Percentiles rank a stretch among this genome's conserved stretches.
phyloP scores from a whole-genome alignment of 1,140 invertebrate species.

The Spodoptera frugiperda region DNA sequence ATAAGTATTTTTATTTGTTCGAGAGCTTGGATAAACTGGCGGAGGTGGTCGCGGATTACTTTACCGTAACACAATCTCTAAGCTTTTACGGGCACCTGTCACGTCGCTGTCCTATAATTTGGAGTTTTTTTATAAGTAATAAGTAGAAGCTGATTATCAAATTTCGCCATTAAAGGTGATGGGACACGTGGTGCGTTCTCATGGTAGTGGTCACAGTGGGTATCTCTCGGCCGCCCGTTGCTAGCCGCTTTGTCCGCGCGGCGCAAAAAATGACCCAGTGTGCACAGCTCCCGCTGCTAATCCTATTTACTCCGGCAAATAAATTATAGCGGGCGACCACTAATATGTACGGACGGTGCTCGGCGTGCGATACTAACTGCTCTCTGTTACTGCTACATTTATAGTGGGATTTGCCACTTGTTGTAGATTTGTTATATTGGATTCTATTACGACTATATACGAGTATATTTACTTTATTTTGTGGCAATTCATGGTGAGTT shows the following conservation, averaged over 20 bases:
- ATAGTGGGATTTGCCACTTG: constrained; percentile 54
- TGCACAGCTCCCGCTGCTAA: constrained; percentile 58
- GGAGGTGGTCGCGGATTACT: constrained; percentile 51
- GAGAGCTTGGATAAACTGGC: constrained; percentile 61
- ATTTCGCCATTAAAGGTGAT: not conserved
- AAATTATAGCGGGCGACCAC: constrained; percentile 57
- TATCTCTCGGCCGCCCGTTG: constrained; percentile 48
- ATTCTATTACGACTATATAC: constrained; percentile 28
- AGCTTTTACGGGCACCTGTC: constrained; percentile 66
- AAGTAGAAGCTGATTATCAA: constrained; percentile 18
- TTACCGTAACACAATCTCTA: constrained; percentile 57
- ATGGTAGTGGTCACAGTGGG: constrained; percentile 19
- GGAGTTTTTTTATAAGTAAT: constrained; percentile 37
- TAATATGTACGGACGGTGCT: constrained; percentile 54
- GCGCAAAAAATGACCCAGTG: constrained; percentile 60
- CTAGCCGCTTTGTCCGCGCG: constrained; percentile 49
- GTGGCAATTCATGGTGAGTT: not conserved
- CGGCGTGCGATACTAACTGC: constrained; percentile 44
- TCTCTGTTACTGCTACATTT: constrained; percentile 34
- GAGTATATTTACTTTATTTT: constrained; percentile 22
- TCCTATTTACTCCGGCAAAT: constrained; percentile 63
- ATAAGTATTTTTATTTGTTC: constrained; percentile 71
- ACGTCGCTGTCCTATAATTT: constrained; percentile 57
- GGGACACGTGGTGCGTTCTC: constrained; percentile 14
- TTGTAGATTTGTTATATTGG: constrained; percentile 34